Base-by-base conservation (phyloP, 2,113 vertebrate genomes). In the Notechis scutatus region DNA sequence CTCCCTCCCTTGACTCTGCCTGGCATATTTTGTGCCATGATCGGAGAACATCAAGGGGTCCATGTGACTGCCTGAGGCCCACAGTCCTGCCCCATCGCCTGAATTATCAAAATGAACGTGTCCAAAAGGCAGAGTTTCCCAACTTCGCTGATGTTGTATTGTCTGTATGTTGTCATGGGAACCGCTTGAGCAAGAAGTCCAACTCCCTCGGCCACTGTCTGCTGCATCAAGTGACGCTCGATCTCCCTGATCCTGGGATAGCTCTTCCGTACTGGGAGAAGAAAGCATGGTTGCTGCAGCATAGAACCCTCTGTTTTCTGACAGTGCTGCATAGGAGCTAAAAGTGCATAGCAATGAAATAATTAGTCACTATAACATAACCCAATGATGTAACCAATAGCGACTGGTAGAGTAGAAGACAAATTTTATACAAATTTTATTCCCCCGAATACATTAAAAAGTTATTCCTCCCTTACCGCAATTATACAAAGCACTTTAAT, bases 131-230 rank as follows among this genome's bases (percentile, higher is more conserved):
- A 99, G 97, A 0, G 98, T 99, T 95, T 99, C 99, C 99, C 99
- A 99, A 97, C 99, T 99, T 34, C 99, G 98, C 89, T 99, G 99
- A 97, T 99, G 99, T 96, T 98, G 99, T 94, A 99, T 99, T 86
- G 98, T 99, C 97, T 99, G 99, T 95, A 99, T 99, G 96, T 99
- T 99, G 93, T 99, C 99, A 0, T 99, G 99, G 90, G 99, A 99
- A 6, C 99, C 99, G 0, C 99, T 99, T 0, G 99, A 99, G 94
- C 99, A 99, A 9, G 99, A 99, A 0, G 99, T 99, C 99, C 99
- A 99, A 97, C 99, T 99, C 81, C 99, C 99, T 0, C 99, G 98
- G 87, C 99, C 99, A 1, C 99, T 99, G 98, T 99, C 99, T 0
- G 99, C 99, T 0, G 99, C 99, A 26, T 99, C 99, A 0, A 99